Evolutionary conservation across 92 coral and sea anemone species (phyloP), one percentile per base, ranked within the genome.

Genomic region (Blastomussa wellsi): DNA sequence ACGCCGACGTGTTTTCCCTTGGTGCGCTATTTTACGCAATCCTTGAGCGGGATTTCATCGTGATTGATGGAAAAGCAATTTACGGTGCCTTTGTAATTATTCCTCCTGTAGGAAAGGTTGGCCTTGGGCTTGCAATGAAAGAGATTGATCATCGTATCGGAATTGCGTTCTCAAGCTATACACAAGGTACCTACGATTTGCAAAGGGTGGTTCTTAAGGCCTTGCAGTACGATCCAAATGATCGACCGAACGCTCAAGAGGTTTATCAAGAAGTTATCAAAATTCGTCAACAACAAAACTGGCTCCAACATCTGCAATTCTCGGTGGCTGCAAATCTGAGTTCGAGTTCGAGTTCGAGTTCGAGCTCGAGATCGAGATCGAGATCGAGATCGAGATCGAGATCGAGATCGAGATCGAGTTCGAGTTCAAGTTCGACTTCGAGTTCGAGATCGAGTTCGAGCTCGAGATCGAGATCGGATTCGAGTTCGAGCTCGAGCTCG

Each of bases 1-100:
- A 78, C 16, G 93, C 96, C 31, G 94, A 93, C 66, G 72, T 90
- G 7, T 93, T 93, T 88, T 91, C 94, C 33, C 84, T 93, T 72
- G 96, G 94, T 6, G 49, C 82, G 22, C 72, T 93, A 16, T 88
- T 93, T 70, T 91, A 59, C 57, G 92, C 89, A 16, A 89, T 93
- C 39, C 76, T 88, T 38, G 86, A 83, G 82, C 89, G 92, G 28
- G 84, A 83, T 48, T 91, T 44, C 84, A 79, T 80, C 57, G 60
- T 20, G 29, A 47, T 74, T 6, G 36, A 42, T 22, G 17, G 80
- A 0, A 74, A 75, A 64, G 74, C 74, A 15, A 74, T 73, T 42
- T 92, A 79, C 79, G 95, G 93, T 1, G 93, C 88, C 13, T 69
- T 69, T 17, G 44, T 15, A 35, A 5, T 37, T 28, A 38, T 71